Percentiles rank a stretch among this genome's conserved stretches.
phyloP scores from a whole-genome alignment of 1,140 invertebrate genomes.

The Bradynema listronoti region DNA sequence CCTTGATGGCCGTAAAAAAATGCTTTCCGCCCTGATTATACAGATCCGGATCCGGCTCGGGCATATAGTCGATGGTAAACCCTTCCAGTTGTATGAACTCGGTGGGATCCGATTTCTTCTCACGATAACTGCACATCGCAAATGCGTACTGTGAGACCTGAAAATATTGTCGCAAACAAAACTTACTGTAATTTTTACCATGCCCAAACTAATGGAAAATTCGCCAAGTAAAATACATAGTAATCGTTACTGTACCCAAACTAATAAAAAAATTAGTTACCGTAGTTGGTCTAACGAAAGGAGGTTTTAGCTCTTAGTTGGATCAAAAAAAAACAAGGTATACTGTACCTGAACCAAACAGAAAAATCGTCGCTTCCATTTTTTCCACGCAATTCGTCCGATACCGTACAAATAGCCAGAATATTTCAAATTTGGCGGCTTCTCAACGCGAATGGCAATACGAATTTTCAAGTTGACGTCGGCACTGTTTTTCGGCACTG shows the following conservation, averaged over 20 bases:
- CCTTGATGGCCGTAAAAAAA: slow-evolving; percentile 78
- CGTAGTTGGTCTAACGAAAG: too few relatives aligned
- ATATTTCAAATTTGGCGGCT: slow-evolving; percentile 87
- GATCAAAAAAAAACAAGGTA: not conserved
- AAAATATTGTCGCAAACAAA: slow-evolving; percentile 15
- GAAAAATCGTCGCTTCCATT: slow-evolving; percentile 98
- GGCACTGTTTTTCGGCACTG: slow-evolving; percentile 80
- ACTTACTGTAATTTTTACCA: slow-evolving; percentile 18
- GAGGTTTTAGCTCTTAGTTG: too few relatives aligned
- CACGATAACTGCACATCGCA: slow-evolving; percentile 97
- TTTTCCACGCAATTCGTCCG: slow-evolving; percentile 97
- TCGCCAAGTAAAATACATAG: too few relatives aligned
- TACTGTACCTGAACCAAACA: slow-evolving; percentile 77
- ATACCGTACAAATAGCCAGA: slow-evolving; percentile 84
- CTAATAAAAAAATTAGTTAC: too few relatives aligned
- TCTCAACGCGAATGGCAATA: slow-evolving; percentile 94
- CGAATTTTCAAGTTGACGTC: slow-evolving; percentile 94
- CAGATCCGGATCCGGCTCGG: slow-evolving; percentile 71
- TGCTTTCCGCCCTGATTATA: slow-evolving; percentile 77
- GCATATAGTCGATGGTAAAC: slow-evolving; percentile 95
- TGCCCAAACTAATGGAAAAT: not conserved
- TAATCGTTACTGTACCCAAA: too few relatives aligned
- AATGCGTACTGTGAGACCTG: slow-evolving; percentile 95
- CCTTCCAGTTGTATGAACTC: slow-evolving; percentile 99
- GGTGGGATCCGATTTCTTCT: slow-evolving; percentile 96